Conservation (phyloP, 2,888 invertebrate genomes). For the Cylindroiulus punctatus region DNA sequence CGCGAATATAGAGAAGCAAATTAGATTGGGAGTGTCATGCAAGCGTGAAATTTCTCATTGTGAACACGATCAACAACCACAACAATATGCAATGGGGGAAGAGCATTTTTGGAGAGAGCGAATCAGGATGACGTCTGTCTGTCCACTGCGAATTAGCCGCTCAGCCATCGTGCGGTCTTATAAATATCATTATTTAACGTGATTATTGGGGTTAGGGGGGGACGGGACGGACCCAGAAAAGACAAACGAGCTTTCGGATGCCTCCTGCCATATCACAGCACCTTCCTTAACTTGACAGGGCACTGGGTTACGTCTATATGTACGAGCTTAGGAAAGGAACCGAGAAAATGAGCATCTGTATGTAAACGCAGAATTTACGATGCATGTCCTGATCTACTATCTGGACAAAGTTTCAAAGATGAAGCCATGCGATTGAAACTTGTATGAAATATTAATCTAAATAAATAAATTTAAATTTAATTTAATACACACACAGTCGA, state of each 20-base stretch:
- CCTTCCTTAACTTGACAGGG: background rate
- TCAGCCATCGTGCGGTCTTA: slow-evolving; percentile 9
- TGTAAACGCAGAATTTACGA: no score
- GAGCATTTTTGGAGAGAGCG: background rate
- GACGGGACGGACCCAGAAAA: background rate
- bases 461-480: no score
- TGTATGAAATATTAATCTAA: no score
- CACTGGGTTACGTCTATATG: background rate
- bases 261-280: background rate
- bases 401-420: no score
- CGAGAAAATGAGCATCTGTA: background rate
- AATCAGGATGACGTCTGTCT: slow-evolving; percentile 15
- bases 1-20: background rate
- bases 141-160: slow-evolving; percentile 27
- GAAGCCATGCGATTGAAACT: no score
- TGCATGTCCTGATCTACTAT: no score
- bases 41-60: slow-evolving; percentile 38
- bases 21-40: slow-evolving; percentile 6
- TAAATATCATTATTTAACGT: slow-evolving; percentile 31
- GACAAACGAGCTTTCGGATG: background rate
- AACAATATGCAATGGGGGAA: slow-evolving; percentile 5
- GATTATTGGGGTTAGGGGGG: background rate
- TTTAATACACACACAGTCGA: no score
- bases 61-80: background rate
- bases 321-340: background rate